Conservation (phyloP, 64 coral and sea anemone species). For the Acropora tenuis region DNA sequence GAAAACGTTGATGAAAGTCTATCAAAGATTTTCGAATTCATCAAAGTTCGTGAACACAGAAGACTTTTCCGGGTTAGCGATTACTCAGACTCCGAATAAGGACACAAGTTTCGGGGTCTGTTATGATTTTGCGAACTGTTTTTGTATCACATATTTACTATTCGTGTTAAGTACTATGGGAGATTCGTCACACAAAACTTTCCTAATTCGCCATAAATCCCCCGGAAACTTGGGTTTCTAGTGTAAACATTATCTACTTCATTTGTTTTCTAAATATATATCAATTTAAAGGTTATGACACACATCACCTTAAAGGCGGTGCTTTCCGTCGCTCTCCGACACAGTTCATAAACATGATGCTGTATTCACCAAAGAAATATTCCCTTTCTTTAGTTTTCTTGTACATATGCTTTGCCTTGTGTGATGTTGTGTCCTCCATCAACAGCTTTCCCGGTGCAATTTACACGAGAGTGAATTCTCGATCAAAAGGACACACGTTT, state of each 20-base stretch:
- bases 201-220: neutral
- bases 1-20: too few relatives aligned
- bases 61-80: too few relatives aligned
- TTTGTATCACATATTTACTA: neutral
- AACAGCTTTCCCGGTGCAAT: neutral
- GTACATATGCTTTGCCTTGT: neutral
- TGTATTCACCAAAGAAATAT: neutral
- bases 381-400: neutral
- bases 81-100: too few relatives aligned
- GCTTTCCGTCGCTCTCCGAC: neutral
- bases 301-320: neutral
- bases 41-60: too few relatives aligned
- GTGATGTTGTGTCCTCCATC: neutral
- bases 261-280: neutral
- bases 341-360: neutral
- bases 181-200: neutral
- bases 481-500: slow-evolving; percentile 4
- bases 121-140: too few relatives aligned
- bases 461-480: neutral
- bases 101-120: too few relatives aligned
- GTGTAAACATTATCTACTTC: neutral
- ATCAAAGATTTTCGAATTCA: too few relatives aligned
- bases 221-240: neutral
- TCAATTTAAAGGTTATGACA: neutral
- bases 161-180: neutral